These are phyloP conservation scores for Metalampra italica DNA, from an alignment of 2,888 invertebrate genomes.

Conservation along the genomic window DNA sequence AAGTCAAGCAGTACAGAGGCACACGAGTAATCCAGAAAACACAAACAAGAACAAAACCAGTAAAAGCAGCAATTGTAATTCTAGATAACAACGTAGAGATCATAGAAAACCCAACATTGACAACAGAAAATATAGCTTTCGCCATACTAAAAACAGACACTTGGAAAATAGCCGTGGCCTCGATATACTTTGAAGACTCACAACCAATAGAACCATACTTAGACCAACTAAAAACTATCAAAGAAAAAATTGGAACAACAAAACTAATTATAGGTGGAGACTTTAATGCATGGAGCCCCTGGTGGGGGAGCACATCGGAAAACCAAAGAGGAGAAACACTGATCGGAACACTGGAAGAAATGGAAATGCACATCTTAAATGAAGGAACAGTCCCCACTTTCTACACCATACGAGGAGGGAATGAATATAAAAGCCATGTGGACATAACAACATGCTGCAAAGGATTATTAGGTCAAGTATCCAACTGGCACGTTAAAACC, in stretches of 20 bases:
- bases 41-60: not conserved
- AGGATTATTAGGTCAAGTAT: no score
- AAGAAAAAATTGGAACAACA: not conserved
- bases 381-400: not conserved
- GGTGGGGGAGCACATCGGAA: not conserved
- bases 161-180: not conserved
- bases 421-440: not conserved
- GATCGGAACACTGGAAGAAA: not conserved
- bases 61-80: not conserved
- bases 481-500: no score
- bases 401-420: not conserved
- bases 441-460: no score
- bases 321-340: not conserved
- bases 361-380: not conserved
- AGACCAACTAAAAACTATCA: not conserved
- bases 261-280: not conserved
- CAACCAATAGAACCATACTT: not conserved
- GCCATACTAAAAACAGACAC: not conserved
- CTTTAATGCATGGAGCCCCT: not conserved
- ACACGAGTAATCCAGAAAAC: not conserved
- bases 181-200: not conserved
- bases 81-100: not conserved
- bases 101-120: not conserved
- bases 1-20: not conserved
- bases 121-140: not conserved